Conservation (phyloP, 2,888 invertebrate genomes). For the Phymatocera aterrima region DNA sequence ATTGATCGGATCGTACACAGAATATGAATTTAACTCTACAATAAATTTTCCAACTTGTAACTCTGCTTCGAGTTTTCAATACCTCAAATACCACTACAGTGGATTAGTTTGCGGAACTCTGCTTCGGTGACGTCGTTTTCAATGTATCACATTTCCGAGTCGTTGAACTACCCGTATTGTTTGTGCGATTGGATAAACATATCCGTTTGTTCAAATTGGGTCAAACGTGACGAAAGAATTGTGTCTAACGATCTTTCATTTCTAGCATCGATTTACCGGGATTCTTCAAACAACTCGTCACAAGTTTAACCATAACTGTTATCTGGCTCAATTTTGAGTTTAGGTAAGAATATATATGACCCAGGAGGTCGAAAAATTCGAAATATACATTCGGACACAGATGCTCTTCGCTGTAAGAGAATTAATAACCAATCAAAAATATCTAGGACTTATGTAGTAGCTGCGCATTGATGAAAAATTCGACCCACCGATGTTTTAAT, state of each 20-base stretch:
- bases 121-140: not conserved
- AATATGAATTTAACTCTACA: not conserved
- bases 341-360: too few relatives aligned
- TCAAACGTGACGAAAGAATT: conserved; percentile 8
- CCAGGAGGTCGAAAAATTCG: too few relatives aligned
- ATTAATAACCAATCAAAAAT: too few relatives aligned
- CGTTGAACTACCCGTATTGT: conserved; percentile 10
- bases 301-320: not conserved
- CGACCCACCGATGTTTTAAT: too few relatives aligned
- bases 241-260: not conserved
- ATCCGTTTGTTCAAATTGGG: conserved; percentile 9
- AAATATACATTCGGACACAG: too few relatives aligned
- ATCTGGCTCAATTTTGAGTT: too few relatives aligned
- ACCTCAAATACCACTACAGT: not conserved
- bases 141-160: not conserved
- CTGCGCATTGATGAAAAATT: too few relatives aligned
- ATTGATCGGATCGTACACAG: too few relatives aligned
- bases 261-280: not conserved
- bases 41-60: not conserved
- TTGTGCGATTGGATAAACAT: not conserved
- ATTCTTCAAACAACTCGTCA: not conserved
- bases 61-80: not conserved
- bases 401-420: too few relatives aligned
- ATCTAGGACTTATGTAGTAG: too few relatives aligned
- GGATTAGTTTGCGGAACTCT: not conserved